Base-by-base conservation (phyloP, 2,888 invertebrate species). In the Tubulanus polymorphus region DNA sequence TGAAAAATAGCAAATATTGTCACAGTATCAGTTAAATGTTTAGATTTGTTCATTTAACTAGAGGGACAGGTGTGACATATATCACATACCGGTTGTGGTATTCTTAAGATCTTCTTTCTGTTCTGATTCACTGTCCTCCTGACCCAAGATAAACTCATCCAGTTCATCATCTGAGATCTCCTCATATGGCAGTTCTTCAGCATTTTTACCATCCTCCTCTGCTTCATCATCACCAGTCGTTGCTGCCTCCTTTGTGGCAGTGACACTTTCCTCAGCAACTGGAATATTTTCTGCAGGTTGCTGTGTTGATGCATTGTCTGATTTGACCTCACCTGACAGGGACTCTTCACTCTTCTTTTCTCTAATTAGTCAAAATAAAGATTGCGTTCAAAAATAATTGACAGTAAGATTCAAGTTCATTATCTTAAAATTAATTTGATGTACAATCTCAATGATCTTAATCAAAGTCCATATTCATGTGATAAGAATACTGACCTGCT, bases 161-260 rank as follows among this genome's bases (percentile, higher is more conserved):
- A 58, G 50, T 29, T 60, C 75, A 55, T 74, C 74, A 41, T 73
- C 73, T 1, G 74, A 74, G 25, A 74, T 73, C 45, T 68, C 65
- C 46, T 73, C 73, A 47, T 71, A 68, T n/a, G 62, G 64, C 37
- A 56, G 29, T 15, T 26, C 35, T n/a, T 50, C 47, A 3, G 27
- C 54, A 10, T 61, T 59, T 49, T 60, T 37, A 15, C 49, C 51
- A 28, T 56, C 57, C 37, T 55, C 56, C 30, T 63, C 64, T 29
- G 63, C 63, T 27, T 62, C 61, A 28, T 64, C 64, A 57, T 62
- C 61, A 25, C 52, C 6, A 49, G 51, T 45, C 10, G 3, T 29
- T 23, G 15, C 12, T 1, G 30, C 28, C 1, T 26, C 3, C 26
- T n/a, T n/a, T n/a, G n/a, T n/a, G n/a, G n/a, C n/a, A n/a, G n/a